Conservation (phyloP, 1,140 invertebrate genomes). For the Formica exsecta region DNA sequence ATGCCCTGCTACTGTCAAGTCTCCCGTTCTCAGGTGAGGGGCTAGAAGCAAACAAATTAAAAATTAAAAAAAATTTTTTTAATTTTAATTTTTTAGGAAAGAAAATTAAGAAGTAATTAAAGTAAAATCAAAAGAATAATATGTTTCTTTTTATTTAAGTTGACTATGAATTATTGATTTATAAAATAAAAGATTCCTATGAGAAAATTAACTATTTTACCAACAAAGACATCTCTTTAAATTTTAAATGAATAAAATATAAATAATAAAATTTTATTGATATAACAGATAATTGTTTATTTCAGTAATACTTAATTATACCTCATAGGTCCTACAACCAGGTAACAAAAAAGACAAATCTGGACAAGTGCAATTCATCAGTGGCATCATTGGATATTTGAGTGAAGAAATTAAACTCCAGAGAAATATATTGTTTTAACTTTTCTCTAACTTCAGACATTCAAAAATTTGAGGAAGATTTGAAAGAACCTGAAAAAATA, state of each 20-base stretch:
- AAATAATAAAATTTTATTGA: neutral
- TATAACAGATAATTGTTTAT: conserved; percentile 15
- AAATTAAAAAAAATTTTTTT: neutral
- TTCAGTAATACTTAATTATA: conserved; percentile 45
- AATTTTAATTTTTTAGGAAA: neutral
- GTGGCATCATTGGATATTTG: conserved; percentile 29
- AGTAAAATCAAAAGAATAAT: neutral
- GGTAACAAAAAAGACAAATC: conserved; percentile 41
- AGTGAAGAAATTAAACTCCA: conserved; percentile 10
- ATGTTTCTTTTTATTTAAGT: conserved; percentile 8
- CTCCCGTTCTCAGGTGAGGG: conserved; percentile 16
- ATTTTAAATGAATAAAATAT: neutral
- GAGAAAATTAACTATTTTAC: neutral
- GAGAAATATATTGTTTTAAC: conserved; percentile 19
- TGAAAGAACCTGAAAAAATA: conserved; percentile 21
- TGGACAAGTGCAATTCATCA: conserved; percentile 51
- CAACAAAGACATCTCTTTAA: neutral
- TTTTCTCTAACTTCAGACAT: neutral
- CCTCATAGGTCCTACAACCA: conserved; percentile 36
- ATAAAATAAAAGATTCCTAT: neutral
- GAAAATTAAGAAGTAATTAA: neutral
- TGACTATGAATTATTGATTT: neutral
- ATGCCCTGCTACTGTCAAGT: neutral
- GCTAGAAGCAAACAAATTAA: neutral
- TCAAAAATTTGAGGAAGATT: neutral